Percentiles rank a stretch among this genome's conserved stretches.
These are phyloP conservation scores for Anodontia alba DNA, from an alignment of 2,888 invertebrate genomes.

Conservation along the genomic window DNA sequence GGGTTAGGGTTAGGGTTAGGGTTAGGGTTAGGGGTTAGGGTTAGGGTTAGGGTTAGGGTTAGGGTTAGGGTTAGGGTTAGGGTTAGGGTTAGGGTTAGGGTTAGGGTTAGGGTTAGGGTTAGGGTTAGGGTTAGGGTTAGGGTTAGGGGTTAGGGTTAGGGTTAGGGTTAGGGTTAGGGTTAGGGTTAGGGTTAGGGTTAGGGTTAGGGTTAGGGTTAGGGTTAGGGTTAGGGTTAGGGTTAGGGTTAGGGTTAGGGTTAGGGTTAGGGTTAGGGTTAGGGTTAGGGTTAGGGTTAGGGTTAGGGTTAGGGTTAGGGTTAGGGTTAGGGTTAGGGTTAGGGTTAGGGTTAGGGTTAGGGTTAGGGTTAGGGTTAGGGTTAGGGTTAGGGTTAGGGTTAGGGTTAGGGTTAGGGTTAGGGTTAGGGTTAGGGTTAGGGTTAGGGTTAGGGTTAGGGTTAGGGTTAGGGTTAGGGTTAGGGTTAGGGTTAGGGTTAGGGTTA, in stretches of 20 bases:
- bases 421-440: constrained; percentile 35
- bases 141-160: constrained; percentile 26
- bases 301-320: constrained; percentile 29
- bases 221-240: constrained; percentile 18
- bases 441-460: constrained; percentile 50
- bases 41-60: background rate
- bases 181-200: constrained; percentile 16
- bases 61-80: constrained; percentile 6
- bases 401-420: constrained; percentile 59
- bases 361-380: constrained; percentile 39
- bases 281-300: constrained; percentile 29
- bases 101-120: constrained; percentile 26
- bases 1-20: background rate
- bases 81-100: constrained; percentile 28
- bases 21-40: no score
- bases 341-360: constrained; percentile 33
- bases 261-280: constrained; percentile 27
- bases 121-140: no score
- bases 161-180: constrained; percentile 24
- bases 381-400: constrained; percentile 61
- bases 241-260: constrained; percentile 23
- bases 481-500: constrained; percentile 43
- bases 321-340: constrained; percentile 2
- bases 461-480: constrained; percentile 49
- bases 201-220: constrained; percentile 17